Evolutionary conservation across 2,797 vertebrate genomes (phyloP).

Genomic region (Rousettus madagascariensis): DNA sequence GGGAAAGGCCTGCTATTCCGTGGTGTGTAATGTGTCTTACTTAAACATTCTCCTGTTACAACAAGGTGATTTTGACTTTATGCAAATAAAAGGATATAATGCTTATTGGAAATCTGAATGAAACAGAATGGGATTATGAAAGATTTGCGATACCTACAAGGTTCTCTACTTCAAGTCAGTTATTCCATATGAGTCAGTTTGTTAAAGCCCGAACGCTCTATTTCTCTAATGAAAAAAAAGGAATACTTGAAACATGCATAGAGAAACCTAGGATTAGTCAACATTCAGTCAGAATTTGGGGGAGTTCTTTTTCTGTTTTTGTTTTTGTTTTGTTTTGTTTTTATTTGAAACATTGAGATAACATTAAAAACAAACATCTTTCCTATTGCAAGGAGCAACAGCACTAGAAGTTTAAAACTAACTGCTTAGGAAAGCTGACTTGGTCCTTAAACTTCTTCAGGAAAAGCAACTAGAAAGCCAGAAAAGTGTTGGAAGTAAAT

Average conservation of each 20-base stretch:
- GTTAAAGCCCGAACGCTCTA: not conserved
- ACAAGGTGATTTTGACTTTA: not conserved
- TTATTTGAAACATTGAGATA: not conserved
- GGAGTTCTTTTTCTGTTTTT: not conserved
- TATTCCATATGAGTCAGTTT: not conserved
- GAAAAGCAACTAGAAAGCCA: not conserved
- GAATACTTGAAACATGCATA: not conserved
- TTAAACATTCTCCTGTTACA: not conserved
- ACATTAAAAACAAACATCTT: not conserved
- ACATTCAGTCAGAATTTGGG: not conserved
- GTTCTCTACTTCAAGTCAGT: not conserved
- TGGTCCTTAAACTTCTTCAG: not conserved
- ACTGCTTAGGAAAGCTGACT: not conserved
- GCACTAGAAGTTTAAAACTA: not conserved
- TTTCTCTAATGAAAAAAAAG: not conserved
- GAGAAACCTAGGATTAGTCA: not conserved
- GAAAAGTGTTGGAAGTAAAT: not conserved
- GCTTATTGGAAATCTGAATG: not conserved
- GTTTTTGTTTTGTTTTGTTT: no score
- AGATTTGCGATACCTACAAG: not conserved
- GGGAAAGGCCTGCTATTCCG: not conserved
- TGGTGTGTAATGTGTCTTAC: not conserved
- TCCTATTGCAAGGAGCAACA: not conserved
- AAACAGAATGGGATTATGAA: not conserved
- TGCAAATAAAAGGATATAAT: not conserved